phyloP scores from a whole-genome alignment of 2,888 invertebrate genomes.

The Coelogynopora nodosa region DNA sequence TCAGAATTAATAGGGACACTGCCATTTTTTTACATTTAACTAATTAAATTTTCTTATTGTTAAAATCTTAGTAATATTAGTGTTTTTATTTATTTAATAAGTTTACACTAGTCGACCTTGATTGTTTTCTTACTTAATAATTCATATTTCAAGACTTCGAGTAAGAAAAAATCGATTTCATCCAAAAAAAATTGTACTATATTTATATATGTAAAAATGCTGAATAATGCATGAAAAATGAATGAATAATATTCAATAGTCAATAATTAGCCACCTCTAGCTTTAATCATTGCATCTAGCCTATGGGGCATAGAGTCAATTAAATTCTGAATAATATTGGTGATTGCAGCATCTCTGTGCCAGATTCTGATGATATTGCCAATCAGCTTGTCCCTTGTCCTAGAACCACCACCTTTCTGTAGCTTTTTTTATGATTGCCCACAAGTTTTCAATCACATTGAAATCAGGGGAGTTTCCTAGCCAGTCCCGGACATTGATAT shows the following conservation, averaged over 20 bases:
- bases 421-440: constrained; percentile 14
- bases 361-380: background rate
- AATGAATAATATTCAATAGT: background rate
- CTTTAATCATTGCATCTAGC: background rate
- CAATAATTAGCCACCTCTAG: constrained; percentile 10
- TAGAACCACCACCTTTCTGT: constrained; percentile 4
- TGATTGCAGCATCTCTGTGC: background rate
- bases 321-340: background rate
- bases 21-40: background rate
- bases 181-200: background rate
- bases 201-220: background rate
- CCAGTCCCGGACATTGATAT: background rate
- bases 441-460: constrained; percentile 10
- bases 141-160: background rate
- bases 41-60: background rate
- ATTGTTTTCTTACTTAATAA: background rate
- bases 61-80: background rate
- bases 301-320: constrained; percentile 11
- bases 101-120: background rate
- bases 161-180: background rate
- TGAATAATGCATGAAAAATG: background rate
- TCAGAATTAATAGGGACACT: background rate
- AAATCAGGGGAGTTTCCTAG: constrained; percentile 20
- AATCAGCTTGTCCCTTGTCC: background rate
- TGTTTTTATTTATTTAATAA: background rate